Conservation (phyloP, 1,140 invertebrate species). For the Drosophila nannoptera region DNA sequence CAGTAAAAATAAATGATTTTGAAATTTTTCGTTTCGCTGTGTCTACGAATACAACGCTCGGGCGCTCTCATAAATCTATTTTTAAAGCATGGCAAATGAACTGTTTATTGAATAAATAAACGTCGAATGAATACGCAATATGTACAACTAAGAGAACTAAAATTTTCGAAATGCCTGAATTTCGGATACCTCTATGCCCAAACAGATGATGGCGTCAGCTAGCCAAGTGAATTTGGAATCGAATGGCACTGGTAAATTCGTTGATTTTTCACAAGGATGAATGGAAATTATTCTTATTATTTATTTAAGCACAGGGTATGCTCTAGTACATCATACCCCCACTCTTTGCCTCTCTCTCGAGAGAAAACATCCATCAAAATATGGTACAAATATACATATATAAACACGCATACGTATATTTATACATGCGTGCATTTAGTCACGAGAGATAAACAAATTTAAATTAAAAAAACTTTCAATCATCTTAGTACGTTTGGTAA, state of each 20-base stretch:
- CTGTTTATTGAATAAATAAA: constrained; percentile 6
- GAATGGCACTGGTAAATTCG: too few relatives aligned
- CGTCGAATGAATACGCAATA: neutral
- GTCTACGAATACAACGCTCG: neutral
- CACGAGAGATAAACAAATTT: neutral
- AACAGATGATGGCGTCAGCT: too few relatives aligned
- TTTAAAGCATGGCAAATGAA: constrained; percentile 20
- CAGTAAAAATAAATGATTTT: neutral
- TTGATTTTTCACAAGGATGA: too few relatives aligned
- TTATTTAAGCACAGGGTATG: neutral
- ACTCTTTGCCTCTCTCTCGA: too few relatives aligned
- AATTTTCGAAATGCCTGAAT: neutral
- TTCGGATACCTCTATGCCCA: neutral
- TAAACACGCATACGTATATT: constrained; percentile 11
- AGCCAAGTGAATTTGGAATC: too few relatives aligned
- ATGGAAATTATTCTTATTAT: too few relatives aligned
- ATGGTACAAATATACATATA: constrained; percentile 4
- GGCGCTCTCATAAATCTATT: constrained; percentile 8
- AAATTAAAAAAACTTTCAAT: neutral
- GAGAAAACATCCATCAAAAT: neutral
- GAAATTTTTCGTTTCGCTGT: neutral
- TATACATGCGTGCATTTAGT: neutral
- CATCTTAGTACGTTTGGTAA: neutral
- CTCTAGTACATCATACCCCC: neutral
- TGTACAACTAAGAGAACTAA: neutral